Base-by-base conservation (phyloP, 2,888 invertebrate genomes). In the Drosophila melanocephala region DNA sequence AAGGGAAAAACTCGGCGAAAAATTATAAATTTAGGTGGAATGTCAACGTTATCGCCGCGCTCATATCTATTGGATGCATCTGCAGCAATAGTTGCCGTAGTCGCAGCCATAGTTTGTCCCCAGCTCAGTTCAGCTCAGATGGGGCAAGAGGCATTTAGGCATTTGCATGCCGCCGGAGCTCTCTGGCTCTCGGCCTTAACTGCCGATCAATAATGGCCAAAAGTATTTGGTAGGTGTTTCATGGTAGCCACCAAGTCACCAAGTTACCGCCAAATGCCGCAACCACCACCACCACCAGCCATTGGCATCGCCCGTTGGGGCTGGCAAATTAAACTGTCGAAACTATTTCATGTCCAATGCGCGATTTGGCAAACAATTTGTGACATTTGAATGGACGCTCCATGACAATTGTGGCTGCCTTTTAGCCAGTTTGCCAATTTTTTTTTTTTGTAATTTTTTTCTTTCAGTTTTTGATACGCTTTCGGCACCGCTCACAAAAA, bases 251-350 rank as follows among this genome's bases (percentile, higher is more conserved):
- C 61, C 88, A 79, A 85, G 83, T 81, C 84, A 84, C 72, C 84
- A 77, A 63, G 58, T 72, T 63, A 50, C 82, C 72, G 77, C 35
- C 63, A 81, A 57, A 68, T 58, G 66, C 58, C 52, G 52, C 30
- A 32, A 51, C 60, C 61, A 47, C 47, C 47, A 47, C 22, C 22
- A 44, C 14, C 64, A 64, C 62, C 84, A 72, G 82, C 78, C 66
- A 72, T 60, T 66, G 79, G 58, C 72, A 74, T 66, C 83, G 66
- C 84, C 75, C 75, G 70, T 72, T 57, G 68, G 66, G 79, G 70
- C 67, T 80, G 90, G 91, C 91, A 92, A 92, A 92, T 92, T 92
- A 92, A 92, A 92, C 92, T 92, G 92, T 92, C 92, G 92, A 91
- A 92, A 91, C 90, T 92, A 92, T 92, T 91, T 92, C 91, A 92